A percentile compares a stretch with the other conserved stretches of the same genome.
phyloP scores from a whole-genome alignment of 2,113 vertebrate species.

The Scalopus aquaticus region DNA sequence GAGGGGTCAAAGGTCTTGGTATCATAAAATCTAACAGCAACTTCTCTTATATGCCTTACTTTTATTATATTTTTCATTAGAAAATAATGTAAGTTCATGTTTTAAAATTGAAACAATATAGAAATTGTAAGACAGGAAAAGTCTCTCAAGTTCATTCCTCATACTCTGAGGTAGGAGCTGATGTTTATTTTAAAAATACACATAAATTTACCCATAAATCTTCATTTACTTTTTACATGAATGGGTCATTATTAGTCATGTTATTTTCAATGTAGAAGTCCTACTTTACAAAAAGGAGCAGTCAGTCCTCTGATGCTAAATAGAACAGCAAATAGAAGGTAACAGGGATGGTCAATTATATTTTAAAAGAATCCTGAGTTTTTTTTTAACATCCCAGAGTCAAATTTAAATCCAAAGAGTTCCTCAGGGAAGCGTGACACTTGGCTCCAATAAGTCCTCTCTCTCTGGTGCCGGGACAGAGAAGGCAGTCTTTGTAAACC shows the following conservation, averaged over 20 bases:
- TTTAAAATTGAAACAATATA: background rate
- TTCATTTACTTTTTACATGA: conserved; percentile 37
- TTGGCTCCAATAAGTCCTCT: background rate
- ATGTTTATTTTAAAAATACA: background rate
- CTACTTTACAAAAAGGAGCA: background rate
- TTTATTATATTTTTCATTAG: conserved; percentile 36
- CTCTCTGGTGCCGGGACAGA: background rate
- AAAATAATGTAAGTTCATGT: conserved; percentile 15
- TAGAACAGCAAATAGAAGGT: background rate
- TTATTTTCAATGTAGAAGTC: background rate
- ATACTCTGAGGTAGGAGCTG: background rate
- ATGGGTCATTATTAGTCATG: background rate
- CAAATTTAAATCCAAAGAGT: conserved; percentile 1
- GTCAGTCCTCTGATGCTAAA: background rate
- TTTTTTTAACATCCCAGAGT: conserved; percentile 9
- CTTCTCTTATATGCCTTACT: conserved; percentile 15
- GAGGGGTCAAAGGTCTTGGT: background rate
- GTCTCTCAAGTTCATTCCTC: background rate
- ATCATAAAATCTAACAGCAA: conserved; percentile 15
- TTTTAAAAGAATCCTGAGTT: background rate
- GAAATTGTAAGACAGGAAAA: conserved; percentile 20
- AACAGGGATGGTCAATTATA: background rate
- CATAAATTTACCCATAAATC: background rate
- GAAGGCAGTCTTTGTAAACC: background rate
- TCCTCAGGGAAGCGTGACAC: background rate